Evolutionary conservation across 2,113 vertebrate species (phyloP).

Genomic region (Rhinoderma darwinii): DNA sequence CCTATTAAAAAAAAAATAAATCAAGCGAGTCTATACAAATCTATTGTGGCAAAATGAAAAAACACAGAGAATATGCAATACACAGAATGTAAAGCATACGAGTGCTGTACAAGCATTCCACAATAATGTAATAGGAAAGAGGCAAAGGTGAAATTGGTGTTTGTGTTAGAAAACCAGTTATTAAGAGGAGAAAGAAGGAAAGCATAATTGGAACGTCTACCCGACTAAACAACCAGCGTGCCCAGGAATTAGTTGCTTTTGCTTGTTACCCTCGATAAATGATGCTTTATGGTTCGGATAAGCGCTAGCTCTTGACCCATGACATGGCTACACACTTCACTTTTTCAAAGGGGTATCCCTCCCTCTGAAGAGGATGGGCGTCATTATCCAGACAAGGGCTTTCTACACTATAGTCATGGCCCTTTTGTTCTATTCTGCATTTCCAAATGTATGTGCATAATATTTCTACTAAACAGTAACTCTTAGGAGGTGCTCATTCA

Average conservation of each 20-base stretch:
- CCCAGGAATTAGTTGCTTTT: slow-evolving; percentile 66
- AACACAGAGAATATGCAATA: not conserved
- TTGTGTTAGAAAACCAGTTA: not conserved
- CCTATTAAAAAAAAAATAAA: not conserved
- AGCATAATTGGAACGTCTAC: not conserved
- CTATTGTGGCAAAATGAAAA: not conserved
- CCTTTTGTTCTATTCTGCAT: slow-evolving; percentile 7
- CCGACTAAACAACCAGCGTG: slow-evolving; percentile 38
- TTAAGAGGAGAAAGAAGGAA: slow-evolving; percentile 8
- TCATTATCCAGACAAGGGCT: slow-evolving; percentile 12
- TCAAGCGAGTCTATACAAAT: not conserved
- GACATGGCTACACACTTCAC: slow-evolving; percentile 61
- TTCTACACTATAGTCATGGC: not conserved
- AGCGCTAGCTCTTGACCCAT: slow-evolving; percentile 68
- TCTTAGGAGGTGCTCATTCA: not conserved
- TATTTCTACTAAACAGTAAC: not conserved
- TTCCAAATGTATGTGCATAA: not conserved
- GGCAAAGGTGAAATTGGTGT: slow-evolving; percentile 7
- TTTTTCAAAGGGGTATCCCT: slow-evolving; percentile 64
- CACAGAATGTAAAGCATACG: not conserved
- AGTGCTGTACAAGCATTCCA: not conserved
- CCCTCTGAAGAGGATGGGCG: slow-evolving; percentile 22
- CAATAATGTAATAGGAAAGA: not conserved
- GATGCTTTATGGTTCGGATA: slow-evolving; percentile 59
- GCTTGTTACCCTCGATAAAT: slow-evolving; percentile 67